Percentiles rank a stretch among this genome's conserved stretches.
Evolutionary conservation across 35 echinoderm and acorn worm species (phyloP).

Genomic region (Diadema setosum): DNA sequence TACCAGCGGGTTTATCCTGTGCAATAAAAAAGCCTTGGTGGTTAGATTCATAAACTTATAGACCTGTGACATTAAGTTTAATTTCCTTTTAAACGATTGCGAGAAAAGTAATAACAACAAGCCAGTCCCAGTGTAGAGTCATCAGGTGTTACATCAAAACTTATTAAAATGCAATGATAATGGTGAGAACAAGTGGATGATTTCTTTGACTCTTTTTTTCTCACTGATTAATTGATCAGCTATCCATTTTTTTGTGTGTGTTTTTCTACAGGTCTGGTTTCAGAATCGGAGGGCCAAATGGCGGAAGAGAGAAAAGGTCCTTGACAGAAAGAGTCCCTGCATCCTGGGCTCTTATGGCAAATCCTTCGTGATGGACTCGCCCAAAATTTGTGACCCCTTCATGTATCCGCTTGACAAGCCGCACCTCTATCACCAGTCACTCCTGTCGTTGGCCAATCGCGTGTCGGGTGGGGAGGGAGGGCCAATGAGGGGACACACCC

Average conservation of each 20-base stretch:
- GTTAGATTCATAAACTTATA: too few relatives aligned
- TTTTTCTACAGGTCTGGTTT: conserved; percentile 86
- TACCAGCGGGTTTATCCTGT: too few relatives aligned
- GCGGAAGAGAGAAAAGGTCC: conserved; percentile 79
- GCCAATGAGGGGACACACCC: neutral
- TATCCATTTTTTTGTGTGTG: neutral
- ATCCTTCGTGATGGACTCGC: neutral
- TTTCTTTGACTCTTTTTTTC: too few relatives aligned
- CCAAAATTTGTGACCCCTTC: neutral
- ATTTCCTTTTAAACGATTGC: too few relatives aligned
- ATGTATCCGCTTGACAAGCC: neutral
- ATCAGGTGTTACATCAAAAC: too few relatives aligned
- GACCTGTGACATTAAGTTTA: too few relatives aligned
- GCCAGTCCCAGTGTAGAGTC: too few relatives aligned
- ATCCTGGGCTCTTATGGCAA: neutral
- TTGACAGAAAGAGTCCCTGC: conserved; percentile 30
- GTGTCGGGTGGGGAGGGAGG: neutral
- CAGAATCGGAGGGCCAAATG: conserved; percentile 96
- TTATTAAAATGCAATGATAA: too few relatives aligned
- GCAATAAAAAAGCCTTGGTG: too few relatives aligned
- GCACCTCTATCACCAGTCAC: neutral
- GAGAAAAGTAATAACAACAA: too few relatives aligned
- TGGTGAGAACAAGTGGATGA: too few relatives aligned
- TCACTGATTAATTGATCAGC: too few relatives aligned
- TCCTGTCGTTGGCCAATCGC: neutral